Percentiles rank a stretch among this genome's conserved stretches.
phyloP scores from a whole-genome alignment of 1,140 invertebrate genomes.

The Globodera rostochiensis region DNA sequence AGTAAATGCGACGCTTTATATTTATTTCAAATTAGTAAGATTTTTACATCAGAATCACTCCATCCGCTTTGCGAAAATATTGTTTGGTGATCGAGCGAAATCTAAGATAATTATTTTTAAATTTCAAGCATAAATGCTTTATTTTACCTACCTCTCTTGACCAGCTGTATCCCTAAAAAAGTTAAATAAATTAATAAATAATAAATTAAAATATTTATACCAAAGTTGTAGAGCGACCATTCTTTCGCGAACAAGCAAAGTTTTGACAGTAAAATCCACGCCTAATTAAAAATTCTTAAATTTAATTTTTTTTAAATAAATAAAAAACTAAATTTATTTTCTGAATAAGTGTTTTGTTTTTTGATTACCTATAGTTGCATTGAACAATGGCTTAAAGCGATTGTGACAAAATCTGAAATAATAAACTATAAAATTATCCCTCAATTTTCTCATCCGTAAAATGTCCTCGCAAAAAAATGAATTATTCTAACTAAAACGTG shows the following conservation, averaged over 20 bases:
- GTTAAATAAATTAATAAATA: conserved; percentile 13
- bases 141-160: conserved; percentile 69
- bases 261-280: conserved; percentile 72
- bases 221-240: conserved; percentile 71
- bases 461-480: background rate
- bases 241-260: conserved; percentile 67
- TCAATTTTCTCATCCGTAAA: background rate
- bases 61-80: conserved; percentile 76
- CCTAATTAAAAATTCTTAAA: conserved; percentile 39
- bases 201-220: conserved; percentile 38
- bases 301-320: background rate
- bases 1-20: no score
- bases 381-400: conserved; percentile 69
- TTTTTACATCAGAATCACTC: conserved; percentile 71
- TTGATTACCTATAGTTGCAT: conserved; percentile 68
- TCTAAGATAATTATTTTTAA: conserved; percentile 61
- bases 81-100: conserved; percentile 75
- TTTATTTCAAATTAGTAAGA: no score
- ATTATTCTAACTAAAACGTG: conserved; percentile 39
- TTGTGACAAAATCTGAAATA: conserved; percentile 68
- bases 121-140: background rate
- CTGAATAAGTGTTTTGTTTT: no score
- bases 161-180: conserved; percentile 70
- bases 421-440: conserved; percentile 31
- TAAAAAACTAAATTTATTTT: no score